Evolutionary conservation across 2,797 vertebrate species (phyloP).

Genomic region (Catharus ustulatus): DNA sequence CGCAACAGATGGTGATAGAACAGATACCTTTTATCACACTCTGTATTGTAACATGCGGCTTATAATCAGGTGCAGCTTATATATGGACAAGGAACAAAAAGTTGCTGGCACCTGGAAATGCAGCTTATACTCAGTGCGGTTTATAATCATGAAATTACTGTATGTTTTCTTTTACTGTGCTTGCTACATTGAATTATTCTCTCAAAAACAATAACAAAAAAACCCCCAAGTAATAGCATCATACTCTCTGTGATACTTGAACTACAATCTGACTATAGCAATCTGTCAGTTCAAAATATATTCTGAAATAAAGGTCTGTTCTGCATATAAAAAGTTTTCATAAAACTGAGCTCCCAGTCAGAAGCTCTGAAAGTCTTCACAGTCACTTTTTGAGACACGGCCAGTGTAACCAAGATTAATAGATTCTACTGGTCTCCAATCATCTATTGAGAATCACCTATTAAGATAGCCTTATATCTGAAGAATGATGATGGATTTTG

Average conservation of each 20-base stretch:
- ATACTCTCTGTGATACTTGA: neutral
- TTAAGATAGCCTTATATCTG: neutral
- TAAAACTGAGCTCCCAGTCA: neutral
- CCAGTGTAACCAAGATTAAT: neutral
- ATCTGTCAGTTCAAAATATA: neutral
- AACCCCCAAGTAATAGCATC: rapidly evolving
- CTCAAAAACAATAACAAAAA: neutral
- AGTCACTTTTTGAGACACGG: neutral
- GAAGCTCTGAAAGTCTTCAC: neutral
- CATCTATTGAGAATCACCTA: neutral
- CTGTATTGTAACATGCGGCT: too few species aligned
- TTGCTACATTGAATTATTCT: neutral
- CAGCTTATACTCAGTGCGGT: too few species aligned
- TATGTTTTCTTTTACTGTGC: neutral
- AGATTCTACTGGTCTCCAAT: neutral
- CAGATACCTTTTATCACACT: too few species aligned
- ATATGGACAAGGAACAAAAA: too few species aligned
- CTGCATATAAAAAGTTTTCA: neutral
- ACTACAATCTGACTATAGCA: neutral
- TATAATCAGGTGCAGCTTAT: too few species aligned
- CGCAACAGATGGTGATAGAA: too few species aligned
- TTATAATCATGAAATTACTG: too few species aligned
- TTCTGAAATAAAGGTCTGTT: neutral
- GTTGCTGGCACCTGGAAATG: too few species aligned
- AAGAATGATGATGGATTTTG: neutral